Conservation (phyloP, 2,888 invertebrate genomes). For the Protula sp. region DNA sequence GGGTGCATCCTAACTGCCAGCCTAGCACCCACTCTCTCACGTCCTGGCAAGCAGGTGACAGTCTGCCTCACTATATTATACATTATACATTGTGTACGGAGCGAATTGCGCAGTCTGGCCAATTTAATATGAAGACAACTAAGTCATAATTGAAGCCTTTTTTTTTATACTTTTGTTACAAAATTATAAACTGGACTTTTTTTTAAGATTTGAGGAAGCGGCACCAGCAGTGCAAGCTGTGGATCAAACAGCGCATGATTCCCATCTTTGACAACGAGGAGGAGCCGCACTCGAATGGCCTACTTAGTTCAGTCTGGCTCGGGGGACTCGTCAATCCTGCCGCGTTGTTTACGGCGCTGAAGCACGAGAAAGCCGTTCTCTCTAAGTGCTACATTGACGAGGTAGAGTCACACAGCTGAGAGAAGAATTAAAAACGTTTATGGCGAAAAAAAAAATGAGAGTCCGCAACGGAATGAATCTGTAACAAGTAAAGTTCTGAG, state of each 20-base stretch:
- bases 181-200: too few species aligned
- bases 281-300: conserved; percentile 34
- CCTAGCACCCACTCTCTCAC: conserved; percentile 47
- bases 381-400: conserved; percentile 34
- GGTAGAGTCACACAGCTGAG: conserved; percentile 31
- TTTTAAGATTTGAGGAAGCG: conserved; percentile 44
- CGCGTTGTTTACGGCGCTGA: conserved; percentile 41
- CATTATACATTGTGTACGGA: too few species aligned
- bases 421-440: neutral
- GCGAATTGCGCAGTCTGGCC: too few species aligned
- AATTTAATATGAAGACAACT: too few species aligned
- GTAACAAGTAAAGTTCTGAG: too few species aligned
- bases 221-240: conserved; percentile 38
- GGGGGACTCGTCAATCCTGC: conserved; percentile 49
- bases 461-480: neutral
- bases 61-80: too few species aligned
- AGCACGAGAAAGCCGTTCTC: conserved; percentile 47
- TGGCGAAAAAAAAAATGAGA: neutral
- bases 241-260: conserved; percentile 45
- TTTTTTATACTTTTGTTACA: too few species aligned
- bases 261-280: conserved; percentile 30
- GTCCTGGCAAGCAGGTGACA: conserved; percentile 46
- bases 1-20: conserved; percentile 48
- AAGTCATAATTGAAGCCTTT: neutral
- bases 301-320: conserved; percentile 42